A percentile compares a stretch with the other conserved stretches of the same genome.
phyloP scores from a whole-genome alignment of 2,113 vertebrate species.

The Thryonomys swinderianus region DNA sequence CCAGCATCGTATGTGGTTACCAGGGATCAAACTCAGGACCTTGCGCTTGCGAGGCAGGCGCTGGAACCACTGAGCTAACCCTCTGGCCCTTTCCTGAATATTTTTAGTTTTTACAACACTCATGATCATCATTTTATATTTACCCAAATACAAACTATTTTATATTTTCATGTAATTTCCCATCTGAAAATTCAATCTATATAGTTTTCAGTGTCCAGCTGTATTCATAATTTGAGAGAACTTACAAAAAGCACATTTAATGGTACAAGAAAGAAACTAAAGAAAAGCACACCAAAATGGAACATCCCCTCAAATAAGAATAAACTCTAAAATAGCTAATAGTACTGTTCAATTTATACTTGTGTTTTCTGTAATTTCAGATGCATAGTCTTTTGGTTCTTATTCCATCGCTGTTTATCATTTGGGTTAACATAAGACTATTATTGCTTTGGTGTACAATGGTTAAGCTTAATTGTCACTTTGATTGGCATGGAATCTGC shows the following conservation, averaged over 20 bases:
- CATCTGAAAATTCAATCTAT: background rate
- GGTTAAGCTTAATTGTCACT: background rate
- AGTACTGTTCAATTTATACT: background rate
- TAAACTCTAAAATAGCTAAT: background rate
- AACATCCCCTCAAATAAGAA: background rate
- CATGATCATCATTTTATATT: background rate
- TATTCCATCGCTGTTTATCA: background rate
- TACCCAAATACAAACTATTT: background rate
- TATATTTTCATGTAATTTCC: conserved; percentile 11
- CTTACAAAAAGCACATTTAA: conserved; percentile 12
- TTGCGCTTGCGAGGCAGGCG: too few relatives aligned
- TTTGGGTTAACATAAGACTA: background rate
- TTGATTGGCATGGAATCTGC: background rate
- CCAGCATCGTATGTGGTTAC: too few relatives aligned
- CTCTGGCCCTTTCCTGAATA: too few relatives aligned
- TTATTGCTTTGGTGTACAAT: background rate
- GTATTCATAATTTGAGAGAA: background rate
- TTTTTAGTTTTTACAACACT: background rate
- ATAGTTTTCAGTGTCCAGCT: background rate
- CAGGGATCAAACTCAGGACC: too few relatives aligned
- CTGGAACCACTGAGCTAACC: too few relatives aligned
- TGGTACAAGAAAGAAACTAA: background rate
- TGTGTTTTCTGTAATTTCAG: background rate
- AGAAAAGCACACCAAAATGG: background rate
- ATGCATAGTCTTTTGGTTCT: background rate